Evolutionary conservation across 92 coral and sea anemone species (phyloP), one percentile per base, ranked within the genome.

Genomic region (Phenganax subtilis): DNA sequence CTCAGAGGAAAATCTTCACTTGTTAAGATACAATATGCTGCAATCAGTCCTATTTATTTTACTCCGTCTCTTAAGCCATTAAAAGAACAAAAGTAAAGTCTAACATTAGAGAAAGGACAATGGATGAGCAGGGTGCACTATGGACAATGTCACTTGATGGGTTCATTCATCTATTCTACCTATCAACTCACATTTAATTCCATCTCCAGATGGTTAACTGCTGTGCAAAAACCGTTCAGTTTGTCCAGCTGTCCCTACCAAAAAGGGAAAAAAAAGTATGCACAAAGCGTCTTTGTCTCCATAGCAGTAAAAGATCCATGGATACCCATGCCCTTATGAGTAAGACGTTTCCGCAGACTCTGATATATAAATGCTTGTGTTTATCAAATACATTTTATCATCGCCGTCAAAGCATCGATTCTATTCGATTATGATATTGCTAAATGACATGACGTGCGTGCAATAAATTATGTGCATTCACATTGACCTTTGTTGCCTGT

Each of bases 181-280:
- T 2, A 37, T 37, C 47, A 37, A 90, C 98, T 92, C 82, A 94
- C 98, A 75, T 94, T 97, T 31, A 94, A 82, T 80, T 94, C 98
- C 53, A 92, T 91, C 77, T 94, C 98, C 57, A 94, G 73, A 72
- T 94, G 98, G 75, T 94, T 94, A 25, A 94, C 87, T 20, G 96
- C 93, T 72, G 91, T 91, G n/a, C 97, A 89, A 55, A 97, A 92
- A 12, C 91, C 97, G 69, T 94, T 94, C 54, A 94, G 82, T 71
- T 86, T 90, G 72, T 94, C 98, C 44, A 94, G 89, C 72, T 91
- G 96, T 73, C 89, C 96, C 98, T 94, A 55, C 27, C 80, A 67
- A 59, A 55, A 56, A 29, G 57, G 15, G 83, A 17, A 65, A 31
- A 57, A 57, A 84, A 67, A 80, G 63, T n/a, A 77, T 53, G 54